Percentiles rank a stretch among this genome's conserved stretches.
Evolutionary conservation across 1,140 invertebrate species (phyloP).

Genomic region (Sarcophaga peregrina): DNA sequence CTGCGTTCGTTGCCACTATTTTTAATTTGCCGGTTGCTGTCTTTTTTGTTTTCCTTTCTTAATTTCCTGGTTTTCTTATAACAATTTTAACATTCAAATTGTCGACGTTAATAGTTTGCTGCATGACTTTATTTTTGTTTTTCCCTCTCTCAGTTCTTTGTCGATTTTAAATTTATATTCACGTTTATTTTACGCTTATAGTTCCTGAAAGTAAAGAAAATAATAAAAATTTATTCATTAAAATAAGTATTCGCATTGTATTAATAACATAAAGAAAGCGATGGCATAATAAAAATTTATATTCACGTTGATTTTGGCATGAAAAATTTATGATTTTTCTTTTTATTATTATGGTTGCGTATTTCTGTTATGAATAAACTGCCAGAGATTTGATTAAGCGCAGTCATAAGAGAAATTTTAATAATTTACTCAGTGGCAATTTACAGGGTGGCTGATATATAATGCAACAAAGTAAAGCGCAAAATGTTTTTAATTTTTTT

Average conservation of each 20-base stretch:
- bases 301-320: neutral
- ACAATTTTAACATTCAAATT: neutral
- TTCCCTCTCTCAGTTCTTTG: too few relatives aligned
- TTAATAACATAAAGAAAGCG: neutral
- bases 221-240: neutral
- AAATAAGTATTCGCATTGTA: neutral
- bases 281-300: neutral
- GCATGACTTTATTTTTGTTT: neutral
- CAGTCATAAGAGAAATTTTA: neutral
- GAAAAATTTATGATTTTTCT: slow-evolving; percentile 5
- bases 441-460: too few relatives aligned
- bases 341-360: neutral
- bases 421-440: too few relatives aligned
- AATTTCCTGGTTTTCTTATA: slow-evolving; percentile 20
- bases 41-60: neutral
- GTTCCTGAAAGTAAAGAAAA: neutral
- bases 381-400: neutral
- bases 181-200: neutral
- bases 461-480: too few relatives aligned
- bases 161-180: neutral
- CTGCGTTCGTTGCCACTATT: too few relatives aligned
- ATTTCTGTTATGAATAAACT: neutral
- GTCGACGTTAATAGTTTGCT: neutral
- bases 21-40: too few relatives aligned
- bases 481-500: too few relatives aligned